Evolutionary conservation across 2,797 vertebrate genomes (phyloP), one percentile per base, ranked within the genome.

Genomic region (Tapera naevia): DNA sequence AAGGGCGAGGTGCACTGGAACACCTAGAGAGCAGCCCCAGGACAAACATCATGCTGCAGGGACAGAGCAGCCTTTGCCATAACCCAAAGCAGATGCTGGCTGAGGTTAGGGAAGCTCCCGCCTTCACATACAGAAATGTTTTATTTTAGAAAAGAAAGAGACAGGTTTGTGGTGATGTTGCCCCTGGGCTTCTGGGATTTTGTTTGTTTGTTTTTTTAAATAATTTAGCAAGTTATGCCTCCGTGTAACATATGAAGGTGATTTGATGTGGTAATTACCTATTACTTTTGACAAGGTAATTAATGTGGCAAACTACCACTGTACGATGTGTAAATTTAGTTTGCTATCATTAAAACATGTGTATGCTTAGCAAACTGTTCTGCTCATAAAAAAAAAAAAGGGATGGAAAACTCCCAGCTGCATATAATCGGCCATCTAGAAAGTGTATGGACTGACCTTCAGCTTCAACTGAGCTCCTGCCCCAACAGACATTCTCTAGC

Each of bases 281-380:
- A 96, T 97, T 97, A 97, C 95, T 91, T 96, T 96, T 97, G 97
- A 98, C 97, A 98, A 96, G 95, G 97, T 97, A 97, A 98, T 98
- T 98, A 98, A 98, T 96, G 96, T 95, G 96, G 96, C 94, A 97
- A 98, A 97, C 98, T 97, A 98, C 96, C 96, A 92, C 95, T 89
- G 93, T 96, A 97, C 96, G 96, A 96, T 91, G 95, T 92, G 95
- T 93, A 97, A 97, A 97, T 97, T 97, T 91, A 96, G 95, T 91
- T 96, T 94, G 92, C 95, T 91, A 92, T 96, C 97, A 95, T 97
- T 96, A 96, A 97, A 98, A 94, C 93, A 87, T 56, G 85, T 67
- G 95, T 91, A 97, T 97, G 92, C 95, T 97, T 95, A 94, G 95
- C 96, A 97, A 97, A 95, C 92, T 85, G 80, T 94, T 97, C 93